Base-by-base conservation (phyloP, 2,797 vertebrate species). In the Cheirogaleus major region DNA sequence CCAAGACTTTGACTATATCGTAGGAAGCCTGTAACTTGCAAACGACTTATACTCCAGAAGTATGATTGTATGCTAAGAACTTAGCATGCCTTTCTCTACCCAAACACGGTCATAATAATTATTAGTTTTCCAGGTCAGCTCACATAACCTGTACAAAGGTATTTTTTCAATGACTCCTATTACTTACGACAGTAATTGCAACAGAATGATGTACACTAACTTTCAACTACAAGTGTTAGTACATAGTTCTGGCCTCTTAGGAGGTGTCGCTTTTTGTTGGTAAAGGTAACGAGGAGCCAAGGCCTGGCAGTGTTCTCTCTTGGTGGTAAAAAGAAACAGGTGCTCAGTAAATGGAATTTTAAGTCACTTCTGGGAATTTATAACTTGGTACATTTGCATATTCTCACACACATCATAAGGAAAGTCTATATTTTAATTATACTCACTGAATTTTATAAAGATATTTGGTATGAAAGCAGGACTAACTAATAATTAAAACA, bases 381-480 rank as follows among this genome's bases (percentile, higher is more conserved):
- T 38, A 97, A 86, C 27, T 76, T 80, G 57, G 30, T 72, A 78
- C 1, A 87, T 90, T 91, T 94, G 69, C 15, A 76, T 86, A 90
- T 10, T 91, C 35, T 86, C 35, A 86, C 35, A 90, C 11, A n/a
- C 18, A 79, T 78, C 52, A 59, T 14, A 92, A 7, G 10, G 78
- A 22, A 81, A 55, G 41, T 73, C 45, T 76, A 0, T 67, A 92
- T 75, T 95, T 96, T 91, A 81, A 93, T 85, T 78, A 92, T 79
- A 96, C 27, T 61, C 41, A 92, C 30, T 55, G 15, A 94, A 80
- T 93, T 94, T 43, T 89, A 80, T 35, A 94, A 88, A 95, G 87
- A 59, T 57, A 95, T 92, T 87, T 90, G 65, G 18, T 87, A 90
- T 72, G 65, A 41, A 8, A 82, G 30, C 61, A 93, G 50, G 38